A percentile compares a stretch with the other conserved stretches of the same genome.
phyloP scores from a whole-genome alignment of 1,140 invertebrate genomes.

The Callitettix versicolor region DNA sequence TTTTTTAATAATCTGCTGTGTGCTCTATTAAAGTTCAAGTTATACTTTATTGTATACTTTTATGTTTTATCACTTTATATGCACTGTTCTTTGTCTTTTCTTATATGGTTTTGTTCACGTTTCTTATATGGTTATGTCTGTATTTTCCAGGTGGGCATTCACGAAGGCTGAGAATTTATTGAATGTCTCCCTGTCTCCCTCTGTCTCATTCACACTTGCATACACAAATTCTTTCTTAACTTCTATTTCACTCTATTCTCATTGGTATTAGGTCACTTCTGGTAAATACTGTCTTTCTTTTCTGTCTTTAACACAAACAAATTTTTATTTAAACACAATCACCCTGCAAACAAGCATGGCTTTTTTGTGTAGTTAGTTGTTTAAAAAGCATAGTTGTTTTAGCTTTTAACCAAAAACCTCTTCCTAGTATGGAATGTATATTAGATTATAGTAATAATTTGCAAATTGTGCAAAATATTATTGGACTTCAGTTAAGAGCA shows the following conservation, averaged over 20 bases:
- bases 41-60: too few species aligned
- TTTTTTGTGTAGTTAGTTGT: too few species aligned
- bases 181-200: constrained; percentile 8
- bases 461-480: too few species aligned
- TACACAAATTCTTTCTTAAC: background rate
- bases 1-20: too few species aligned
- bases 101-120: constrained; percentile 7
- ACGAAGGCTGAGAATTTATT: constrained; percentile 23
- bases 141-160: constrained; percentile 24
- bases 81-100: constrained; percentile 21
- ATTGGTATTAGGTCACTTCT: too few species aligned
- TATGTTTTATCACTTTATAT: constrained; percentile 2
- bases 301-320: background rate
- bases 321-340: background rate
- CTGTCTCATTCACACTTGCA: background rate
- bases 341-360: too few species aligned
- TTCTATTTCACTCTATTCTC: background rate
- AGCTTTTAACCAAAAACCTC: too few species aligned
- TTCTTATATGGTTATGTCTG: constrained; percentile 4
- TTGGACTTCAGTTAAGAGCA: too few species aligned
- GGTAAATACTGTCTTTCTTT: background rate
- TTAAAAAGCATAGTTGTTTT: too few species aligned
- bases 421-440: too few species aligned
- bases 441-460: too few species aligned
- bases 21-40: too few species aligned